Base-by-base conservation (phyloP, 2,797 vertebrate species). In the Brachyalestes nurse region DNA sequence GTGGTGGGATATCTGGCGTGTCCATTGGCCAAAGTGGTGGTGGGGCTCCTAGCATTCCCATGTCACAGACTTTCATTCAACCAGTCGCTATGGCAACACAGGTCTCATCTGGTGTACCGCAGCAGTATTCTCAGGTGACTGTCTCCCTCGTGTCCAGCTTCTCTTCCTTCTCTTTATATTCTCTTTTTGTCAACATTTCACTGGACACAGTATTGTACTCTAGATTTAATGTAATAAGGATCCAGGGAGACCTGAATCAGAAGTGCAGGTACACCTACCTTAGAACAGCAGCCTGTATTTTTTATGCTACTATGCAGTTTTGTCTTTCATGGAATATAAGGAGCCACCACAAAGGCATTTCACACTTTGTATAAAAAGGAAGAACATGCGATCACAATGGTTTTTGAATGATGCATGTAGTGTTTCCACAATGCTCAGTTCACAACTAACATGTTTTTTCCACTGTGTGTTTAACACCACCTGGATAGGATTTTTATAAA, bases 111-210 rank as follows among this genome's bases (percentile, higher is more conserved):
- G 89, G 90, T 90, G 86, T 92, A 85, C 87, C 92, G 76, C 94
- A 94, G 86, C 94, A 93, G 74, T 90, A 91, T 88, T 89, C 94
- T 88, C 93, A 94, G 90, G 92, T 95, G 88, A 95, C 91, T 91
- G 82, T 38, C 77, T 84, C 21, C 40, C 69, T 75, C 55, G 60
- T 78, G 74, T 76, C 61, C 77, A 82, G 70, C 66, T 64, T 73
- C 55, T 82, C 6, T 58, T 72, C 12, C 42, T 45, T 2, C 45
- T 75, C 13, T 69, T 42, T 72, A 34, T n/a, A 72, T 79, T 69
- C 40, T 7, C 25, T 45, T 72, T 70, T 34, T 71, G 28, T 53
- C 25, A 14, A 23, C 73, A 17, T 82, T 61, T 42, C 45, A 74
- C 58, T 82, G 60, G 80, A 78, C 47, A 72, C 57, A 64, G 38